These are phyloP conservation scores for Bombus vancouverensis DNA, from an alignment of 1,140 invertebrate species.

Conservation along the genomic window DNA sequence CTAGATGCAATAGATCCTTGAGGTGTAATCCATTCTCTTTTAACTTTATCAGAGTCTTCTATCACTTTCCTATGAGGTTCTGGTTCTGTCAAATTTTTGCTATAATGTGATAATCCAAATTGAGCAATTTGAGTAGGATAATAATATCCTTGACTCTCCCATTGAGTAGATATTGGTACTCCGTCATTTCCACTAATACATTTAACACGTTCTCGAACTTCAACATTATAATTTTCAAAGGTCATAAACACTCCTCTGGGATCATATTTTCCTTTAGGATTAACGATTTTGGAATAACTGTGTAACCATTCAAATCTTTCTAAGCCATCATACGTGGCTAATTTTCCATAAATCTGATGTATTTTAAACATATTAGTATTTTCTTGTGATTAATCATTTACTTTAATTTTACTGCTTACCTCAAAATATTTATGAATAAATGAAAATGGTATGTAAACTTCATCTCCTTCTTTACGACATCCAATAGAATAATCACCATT, in stretches of 20 bases:
- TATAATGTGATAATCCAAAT: slow-evolving; percentile 98
- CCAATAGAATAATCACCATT: slow-evolving; percentile 94
- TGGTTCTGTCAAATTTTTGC: slow-evolving; percentile 94
- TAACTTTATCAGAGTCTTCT: slow-evolving; percentile 89
- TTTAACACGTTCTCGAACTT: slow-evolving; percentile 96
- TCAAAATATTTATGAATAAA: slow-evolving; percentile 98
- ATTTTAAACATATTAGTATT: slow-evolving; percentile 29
- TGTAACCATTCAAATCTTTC: slow-evolving; percentile 96
- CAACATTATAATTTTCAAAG: slow-evolving; percentile 99
- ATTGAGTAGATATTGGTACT: slow-evolving; percentile 97
- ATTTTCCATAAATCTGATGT: slow-evolving; percentile 88
- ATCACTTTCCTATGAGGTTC: slow-evolving; percentile 87
- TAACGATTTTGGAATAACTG: slow-evolving; percentile 95
- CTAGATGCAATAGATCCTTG: slow-evolving; percentile 85
- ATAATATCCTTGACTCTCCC: slow-evolving; percentile 96
- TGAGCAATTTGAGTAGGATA: slow-evolving; percentile 99
- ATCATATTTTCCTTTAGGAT: slow-evolving; percentile 94
- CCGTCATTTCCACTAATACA: slow-evolving; percentile 96
- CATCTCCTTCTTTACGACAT: slow-evolving; percentile 92
- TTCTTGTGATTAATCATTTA: not conserved
- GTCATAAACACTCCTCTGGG: slow-evolving; percentile 95
- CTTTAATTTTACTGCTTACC: slow-evolving; percentile 81
- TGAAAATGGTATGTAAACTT: slow-evolving; percentile 95
- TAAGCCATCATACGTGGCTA: slow-evolving; percentile 86
- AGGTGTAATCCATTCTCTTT: slow-evolving; percentile 87